These are phyloP conservation scores for Xenopus tropicalis DNA, from an alignment of 2,113 vertebrate genomes.

Conservation along the genomic window UCB_Xtro_10.0 CM004446.2:106147001-106147500, in stretches of 20 bases:
- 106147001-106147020: conserved; percentile 68
- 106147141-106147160: conserved; percentile 58
- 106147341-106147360: too few species aligned
- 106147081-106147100: conserved; percentile 70
- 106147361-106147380: background rate
- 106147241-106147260: too few species aligned
- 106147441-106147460: conserved; percentile 38
- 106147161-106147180: conserved; percentile 65
- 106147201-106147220: conserved; percentile 17
- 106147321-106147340: too few species aligned
- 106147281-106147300: too few species aligned
- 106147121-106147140: conserved; percentile 68
- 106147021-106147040: conserved; percentile 77
- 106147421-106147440: conserved; percentile 37
- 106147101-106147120: conserved; percentile 66
- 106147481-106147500: conserved; percentile 37
- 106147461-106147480: conserved; percentile 39
- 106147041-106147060: conserved; percentile 69
- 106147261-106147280: too few species aligned
- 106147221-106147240: background rate
- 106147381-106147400: background rate
- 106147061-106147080: conserved; percentile 73
- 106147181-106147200: conserved; percentile 37
- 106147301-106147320: too few species aligned
- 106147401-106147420: conserved; percentile 20